phyloP scores from a whole-genome alignment of 2,888 invertebrate species.

The Eurytoma adleriae region DNA sequence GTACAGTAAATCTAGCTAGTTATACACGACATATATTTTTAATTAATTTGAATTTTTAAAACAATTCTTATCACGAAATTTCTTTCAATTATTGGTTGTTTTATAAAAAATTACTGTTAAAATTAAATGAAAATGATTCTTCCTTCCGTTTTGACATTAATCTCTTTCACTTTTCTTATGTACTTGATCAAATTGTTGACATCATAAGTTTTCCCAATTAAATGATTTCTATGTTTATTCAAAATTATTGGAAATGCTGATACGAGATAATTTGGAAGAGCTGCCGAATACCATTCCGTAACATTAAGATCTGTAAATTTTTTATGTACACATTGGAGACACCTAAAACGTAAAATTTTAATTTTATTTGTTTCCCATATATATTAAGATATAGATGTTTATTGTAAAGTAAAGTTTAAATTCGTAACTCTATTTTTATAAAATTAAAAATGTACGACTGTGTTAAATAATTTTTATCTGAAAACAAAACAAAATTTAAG shows the following conservation, averaged over 20 bases:
- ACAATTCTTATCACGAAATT: too few relatives aligned
- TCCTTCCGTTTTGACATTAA: conserved; percentile 31
- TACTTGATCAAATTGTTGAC: conserved; percentile 27
- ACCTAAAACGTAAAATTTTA: conserved; percentile 24
- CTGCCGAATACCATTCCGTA: conserved; percentile 80
- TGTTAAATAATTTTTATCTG: too few relatives aligned
- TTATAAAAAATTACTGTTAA: too few relatives aligned
- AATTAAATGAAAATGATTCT: conserved; percentile 44
- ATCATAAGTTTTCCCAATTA: conserved; percentile 68
- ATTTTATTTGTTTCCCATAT: neutral
- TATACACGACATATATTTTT: too few relatives aligned
- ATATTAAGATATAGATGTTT: too few relatives aligned
- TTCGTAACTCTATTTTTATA: too few relatives aligned
- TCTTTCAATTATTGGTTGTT: too few relatives aligned
- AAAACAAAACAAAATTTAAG: too few relatives aligned
- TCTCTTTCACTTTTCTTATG: conserved; percentile 30
- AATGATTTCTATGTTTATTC: conserved; percentile 77
- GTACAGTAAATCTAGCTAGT: too few relatives aligned
- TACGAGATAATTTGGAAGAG: conserved; percentile 76
- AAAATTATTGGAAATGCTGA: conserved; percentile 83
- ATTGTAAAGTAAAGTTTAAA: too few relatives aligned
- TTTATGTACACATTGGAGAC: conserved; percentile 11
- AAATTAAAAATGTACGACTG: too few relatives aligned
- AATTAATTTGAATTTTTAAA: too few relatives aligned
- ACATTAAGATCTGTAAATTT: conserved; percentile 79